Evolutionary conservation across 2,113 vertebrate genomes (phyloP).

Genomic region (Cyanoliseus patagonus): DNA sequence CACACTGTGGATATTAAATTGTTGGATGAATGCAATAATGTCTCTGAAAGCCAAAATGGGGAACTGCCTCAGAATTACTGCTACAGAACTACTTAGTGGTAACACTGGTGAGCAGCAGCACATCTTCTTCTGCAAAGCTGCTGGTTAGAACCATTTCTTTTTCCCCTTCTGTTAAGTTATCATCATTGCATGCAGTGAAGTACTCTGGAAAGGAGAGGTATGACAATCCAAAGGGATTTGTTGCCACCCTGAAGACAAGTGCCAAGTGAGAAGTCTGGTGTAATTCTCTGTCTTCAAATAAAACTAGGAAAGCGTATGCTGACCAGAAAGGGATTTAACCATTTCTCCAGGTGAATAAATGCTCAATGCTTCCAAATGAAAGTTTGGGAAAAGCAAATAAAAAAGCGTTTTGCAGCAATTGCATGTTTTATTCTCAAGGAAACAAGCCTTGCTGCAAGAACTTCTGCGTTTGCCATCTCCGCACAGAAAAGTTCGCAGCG

Average conservation of each 20-base stretch:
- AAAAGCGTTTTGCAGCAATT: too few species aligned
- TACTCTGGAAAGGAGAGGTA: not conserved
- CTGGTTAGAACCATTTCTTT: not conserved
- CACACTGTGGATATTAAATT: not conserved
- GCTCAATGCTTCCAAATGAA: not conserved
- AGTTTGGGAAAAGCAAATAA: not conserved
- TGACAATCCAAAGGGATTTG: not conserved
- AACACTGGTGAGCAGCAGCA: accelerated
- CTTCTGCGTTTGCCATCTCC: not conserved
- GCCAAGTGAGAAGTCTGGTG: not conserved
- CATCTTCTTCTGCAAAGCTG: not conserved
- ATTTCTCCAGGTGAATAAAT: not conserved
- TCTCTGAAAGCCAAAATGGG: not conserved
- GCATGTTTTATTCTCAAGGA: not conserved
- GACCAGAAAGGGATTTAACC: not conserved
- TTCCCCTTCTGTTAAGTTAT: not conserved
- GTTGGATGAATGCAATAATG: not conserved
- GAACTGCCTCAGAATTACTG: not conserved
- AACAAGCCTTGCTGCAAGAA: not conserved
- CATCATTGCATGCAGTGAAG: not conserved
- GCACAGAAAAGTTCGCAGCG: not conserved
- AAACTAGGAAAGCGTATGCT: not conserved
- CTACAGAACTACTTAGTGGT: not conserved
- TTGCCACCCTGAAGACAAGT: not conserved
- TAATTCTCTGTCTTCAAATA: not conserved